A percentile compares a stretch with the other conserved stretches of the same genome.
Conservation (phyloP, 2,888 invertebrate species). For the Rotaria sp. region DNA sequence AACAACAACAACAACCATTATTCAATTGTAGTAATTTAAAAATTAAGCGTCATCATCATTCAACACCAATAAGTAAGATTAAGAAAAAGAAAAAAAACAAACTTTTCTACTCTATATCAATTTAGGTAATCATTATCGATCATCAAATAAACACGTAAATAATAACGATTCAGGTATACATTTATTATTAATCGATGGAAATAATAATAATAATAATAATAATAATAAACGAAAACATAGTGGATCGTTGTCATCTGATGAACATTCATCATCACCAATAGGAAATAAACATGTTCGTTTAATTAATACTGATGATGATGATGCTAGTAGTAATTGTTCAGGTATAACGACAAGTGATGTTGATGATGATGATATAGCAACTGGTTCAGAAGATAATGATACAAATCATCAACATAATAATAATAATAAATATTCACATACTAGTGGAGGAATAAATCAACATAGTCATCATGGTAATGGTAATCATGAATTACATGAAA, state of each 20-base stretch:
- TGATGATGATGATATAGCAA: background rate
- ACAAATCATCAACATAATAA: background rate
- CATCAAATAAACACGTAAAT: background rate
- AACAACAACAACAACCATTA: background rate
- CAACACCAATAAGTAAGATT: background rate
- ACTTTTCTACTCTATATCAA: background rate
- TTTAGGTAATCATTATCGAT: background rate
- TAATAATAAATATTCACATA: background rate
- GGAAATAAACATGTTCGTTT: background rate
- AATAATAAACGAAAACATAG: slow-evolving; percentile 7
- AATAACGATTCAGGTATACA: slow-evolving; percentile 11
- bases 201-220: slow-evolving; percentile 3
- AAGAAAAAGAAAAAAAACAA: background rate
- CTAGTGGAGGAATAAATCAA: background rate
- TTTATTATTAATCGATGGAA: background rate
- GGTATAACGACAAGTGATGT: background rate
- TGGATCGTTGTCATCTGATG: background rate
- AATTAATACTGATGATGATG: background rate
- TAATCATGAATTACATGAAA: slow-evolving; percentile 15
- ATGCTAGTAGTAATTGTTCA: background rate
- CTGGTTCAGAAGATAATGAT: background rate
- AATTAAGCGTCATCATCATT: background rate
- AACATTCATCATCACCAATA: background rate
- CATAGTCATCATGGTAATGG: background rate
- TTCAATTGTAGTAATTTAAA: slow-evolving; percentile 12